Evolutionary conservation across 2,888 invertebrate species (phyloP).

Genomic region (Sylvicola cinctus): DNA sequence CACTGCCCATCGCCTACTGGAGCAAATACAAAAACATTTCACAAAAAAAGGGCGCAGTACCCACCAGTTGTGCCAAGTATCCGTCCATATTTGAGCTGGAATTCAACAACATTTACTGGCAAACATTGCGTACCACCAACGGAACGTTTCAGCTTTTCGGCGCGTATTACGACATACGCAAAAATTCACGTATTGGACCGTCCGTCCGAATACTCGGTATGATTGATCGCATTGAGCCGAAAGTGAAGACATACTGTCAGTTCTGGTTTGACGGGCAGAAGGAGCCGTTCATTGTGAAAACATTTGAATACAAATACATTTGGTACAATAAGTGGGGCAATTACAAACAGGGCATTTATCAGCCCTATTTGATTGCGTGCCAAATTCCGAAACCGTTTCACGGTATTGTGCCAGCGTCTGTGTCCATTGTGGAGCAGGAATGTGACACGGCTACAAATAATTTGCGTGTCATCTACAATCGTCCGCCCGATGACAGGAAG

Average conservation of each 20-base stretch:
- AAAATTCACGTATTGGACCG: constrained; percentile 57
- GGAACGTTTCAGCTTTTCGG: constrained; percentile 80
- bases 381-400: constrained; percentile 59
- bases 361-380: constrained; percentile 79
- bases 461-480: constrained; percentile 60
- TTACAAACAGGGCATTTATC: constrained; percentile 76
- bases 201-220: constrained; percentile 69
- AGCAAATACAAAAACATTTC: constrained; percentile 47
- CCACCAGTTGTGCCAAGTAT: constrained; percentile 58
- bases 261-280: constrained; percentile 74
- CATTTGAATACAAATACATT: constrained; percentile 79
- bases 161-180: constrained; percentile 70
- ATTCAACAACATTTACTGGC: constrained; percentile 89
- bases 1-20: constrained; percentile 72
- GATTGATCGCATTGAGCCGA: constrained; percentile 76
- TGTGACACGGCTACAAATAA: constrained; percentile 77
- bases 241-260: constrained; percentile 63
- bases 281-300: constrained; percentile 61
- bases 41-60: constrained; percentile 37
- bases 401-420: constrained; percentile 54
- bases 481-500: constrained; percentile 37
- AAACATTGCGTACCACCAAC: constrained; percentile 57
- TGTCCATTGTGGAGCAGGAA: constrained; percentile 64
- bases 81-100: constrained; percentile 79
- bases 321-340: constrained; percentile 91